These are phyloP conservation scores for Lepus timidus DNA, from an alignment of 2,113 vertebrate genomes.

Conservation along the genomic window DNA sequence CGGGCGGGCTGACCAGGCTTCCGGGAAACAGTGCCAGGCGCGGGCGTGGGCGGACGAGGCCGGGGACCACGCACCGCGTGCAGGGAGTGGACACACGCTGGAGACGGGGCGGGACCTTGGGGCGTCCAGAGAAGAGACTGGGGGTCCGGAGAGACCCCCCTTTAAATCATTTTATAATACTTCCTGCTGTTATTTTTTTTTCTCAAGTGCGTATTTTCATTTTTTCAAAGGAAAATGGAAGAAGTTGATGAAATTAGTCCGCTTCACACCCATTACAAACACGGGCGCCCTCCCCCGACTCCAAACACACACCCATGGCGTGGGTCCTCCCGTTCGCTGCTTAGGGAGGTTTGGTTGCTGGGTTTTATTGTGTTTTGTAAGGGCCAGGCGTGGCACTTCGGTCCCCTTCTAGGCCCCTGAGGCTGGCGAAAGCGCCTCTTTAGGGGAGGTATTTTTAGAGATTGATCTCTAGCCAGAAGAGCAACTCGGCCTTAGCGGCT, in stretches of 20 bases:
- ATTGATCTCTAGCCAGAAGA: background rate
- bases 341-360: background rate
- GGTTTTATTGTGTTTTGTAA: background rate
- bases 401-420: background rate
- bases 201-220: background rate
- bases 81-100: too few species aligned
- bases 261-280: background rate
- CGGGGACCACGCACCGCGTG: background rate
- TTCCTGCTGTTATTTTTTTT: background rate
- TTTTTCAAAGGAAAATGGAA: background rate
- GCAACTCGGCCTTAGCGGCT: background rate
- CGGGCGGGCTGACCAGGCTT: background rate
- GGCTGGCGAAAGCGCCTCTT: background rate
- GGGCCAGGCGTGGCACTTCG: fast-evolving
- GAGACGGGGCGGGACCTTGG: background rate
- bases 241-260: slow-evolving; percentile 10
- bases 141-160: background rate
- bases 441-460: background rate
- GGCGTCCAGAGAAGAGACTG: background rate
- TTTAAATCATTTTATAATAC: background rate
- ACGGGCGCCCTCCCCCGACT: too few species aligned
- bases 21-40: fast-evolving
- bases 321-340: background rate
- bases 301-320: background rate
- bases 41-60: fast-evolving